These are phyloP conservation scores for Heliconius himera DNA, from an alignment of 1,140 invertebrate species.

Conservation along the genomic window DNA sequence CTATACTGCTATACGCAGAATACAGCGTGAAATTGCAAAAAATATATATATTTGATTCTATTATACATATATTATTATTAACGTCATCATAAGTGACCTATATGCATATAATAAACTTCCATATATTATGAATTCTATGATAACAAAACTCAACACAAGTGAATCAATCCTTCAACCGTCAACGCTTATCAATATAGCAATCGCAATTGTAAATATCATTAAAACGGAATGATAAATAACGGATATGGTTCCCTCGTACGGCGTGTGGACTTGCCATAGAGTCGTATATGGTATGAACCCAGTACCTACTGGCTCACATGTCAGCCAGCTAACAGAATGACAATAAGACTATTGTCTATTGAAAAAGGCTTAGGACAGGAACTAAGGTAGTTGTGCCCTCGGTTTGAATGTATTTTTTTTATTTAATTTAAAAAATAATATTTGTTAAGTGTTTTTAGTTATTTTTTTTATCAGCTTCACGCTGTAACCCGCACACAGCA, in stretches of 20 bases:
- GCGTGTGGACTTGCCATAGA: slow-evolving; percentile 22
- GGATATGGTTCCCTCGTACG: slow-evolving; percentile 28
- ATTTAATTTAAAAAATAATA: too few relatives aligned
- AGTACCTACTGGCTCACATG: slow-evolving; percentile 48
- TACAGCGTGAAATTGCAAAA: too few relatives aligned
- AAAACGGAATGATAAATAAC: slow-evolving; percentile 14
- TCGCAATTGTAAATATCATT: slow-evolving; percentile 13
- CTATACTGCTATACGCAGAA: too few relatives aligned
- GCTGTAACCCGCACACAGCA: too few relatives aligned
- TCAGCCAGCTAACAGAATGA: slow-evolving; percentile 57
- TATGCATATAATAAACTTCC: neutral
- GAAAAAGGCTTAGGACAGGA: slow-evolving; percentile 32
- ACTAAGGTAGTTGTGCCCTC: neutral
- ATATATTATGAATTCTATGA: neutral
- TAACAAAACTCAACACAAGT: neutral
- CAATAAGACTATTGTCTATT: slow-evolving; percentile 62
- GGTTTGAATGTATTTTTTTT: neutral
- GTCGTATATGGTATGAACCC: slow-evolving; percentile 27
- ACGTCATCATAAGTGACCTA: neutral
- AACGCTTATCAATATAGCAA: slow-evolving; percentile 22
- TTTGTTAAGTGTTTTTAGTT: neutral
- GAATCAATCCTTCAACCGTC: neutral
- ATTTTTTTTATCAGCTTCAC: too few relatives aligned
- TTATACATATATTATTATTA: too few relatives aligned
- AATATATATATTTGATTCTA: too few relatives aligned